These are phyloP conservation scores for Oryctes rhinoceros DNA, from an alignment of 1,140 invertebrate genomes.

Conservation along the genomic window DNA sequence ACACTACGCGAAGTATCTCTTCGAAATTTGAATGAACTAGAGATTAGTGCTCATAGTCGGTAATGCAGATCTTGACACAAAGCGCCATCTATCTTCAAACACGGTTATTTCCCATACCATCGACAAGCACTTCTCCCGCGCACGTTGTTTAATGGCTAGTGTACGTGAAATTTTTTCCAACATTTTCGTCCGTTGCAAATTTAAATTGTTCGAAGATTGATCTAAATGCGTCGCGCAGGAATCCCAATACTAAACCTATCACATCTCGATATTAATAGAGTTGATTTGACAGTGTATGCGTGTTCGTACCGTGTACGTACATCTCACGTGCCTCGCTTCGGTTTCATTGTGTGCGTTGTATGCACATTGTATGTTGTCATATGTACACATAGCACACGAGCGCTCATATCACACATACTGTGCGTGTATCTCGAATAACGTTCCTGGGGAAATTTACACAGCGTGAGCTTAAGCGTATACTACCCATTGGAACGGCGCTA, in stretches of 20 bases:
- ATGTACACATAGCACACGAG: neutral
- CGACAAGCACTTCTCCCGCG: too few relatives aligned
- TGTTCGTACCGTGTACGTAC: neutral
- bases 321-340: neutral
- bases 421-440: constrained; percentile 24
- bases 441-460: constrained; percentile 38
- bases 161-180: too few relatives aligned
- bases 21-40: too few relatives aligned
- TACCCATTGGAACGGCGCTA: constrained; percentile 38
- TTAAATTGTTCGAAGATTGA: too few relatives aligned
- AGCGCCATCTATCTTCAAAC: neutral
- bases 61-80: too few relatives aligned
- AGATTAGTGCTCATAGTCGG: too few relatives aligned
- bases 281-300: constrained; percentile 34
- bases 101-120: neutral
- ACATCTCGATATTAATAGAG: constrained; percentile 30
- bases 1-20: too few relatives aligned
- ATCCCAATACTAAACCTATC: constrained; percentile 5
- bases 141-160: too few relatives aligned
- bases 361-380: neutral
- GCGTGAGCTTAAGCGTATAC: constrained; percentile 31
- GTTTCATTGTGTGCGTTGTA: constrained; percentile 3
- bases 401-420: neutral
- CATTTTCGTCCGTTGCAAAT: too few relatives aligned
- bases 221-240: neutral